These are phyloP conservation scores for Hypsopygia costalis DNA, from an alignment of 2,888 invertebrate species.

Conservation along the genomic window DNA sequence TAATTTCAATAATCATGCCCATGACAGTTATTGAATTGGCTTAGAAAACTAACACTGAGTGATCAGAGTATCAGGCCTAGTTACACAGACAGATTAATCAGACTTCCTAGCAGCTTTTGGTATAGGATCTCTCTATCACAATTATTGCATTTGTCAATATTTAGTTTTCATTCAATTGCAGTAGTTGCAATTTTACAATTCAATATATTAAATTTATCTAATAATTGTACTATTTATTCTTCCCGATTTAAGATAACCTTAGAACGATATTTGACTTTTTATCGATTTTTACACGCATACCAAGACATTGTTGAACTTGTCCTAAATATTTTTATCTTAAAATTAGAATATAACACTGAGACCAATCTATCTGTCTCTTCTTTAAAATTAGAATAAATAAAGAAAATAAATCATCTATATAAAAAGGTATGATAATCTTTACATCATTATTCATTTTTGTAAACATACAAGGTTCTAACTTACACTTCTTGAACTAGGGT, in stretches of 20 bases:
- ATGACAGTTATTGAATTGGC: too few relatives aligned
- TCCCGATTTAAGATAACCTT: constrained; percentile 16
- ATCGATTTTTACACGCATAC: constrained; percentile 14
- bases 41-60: too few relatives aligned
- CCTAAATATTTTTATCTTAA: constrained; percentile 21
- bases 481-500: too few relatives aligned
- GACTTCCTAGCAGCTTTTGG: constrained; percentile 20
- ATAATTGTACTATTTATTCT: constrained; percentile 14
- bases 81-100: constrained; percentile 22
- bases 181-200: constrained; percentile 21
- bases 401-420: constrained; percentile 21
- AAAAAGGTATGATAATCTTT: constrained; percentile 15
- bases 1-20: too few relatives aligned
- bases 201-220: constrained; percentile 17
- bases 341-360: constrained; percentile 11
- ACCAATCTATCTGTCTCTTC: too few relatives aligned
- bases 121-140: constrained; percentile 13
- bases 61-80: too few relatives aligned
- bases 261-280: constrained; percentile 10
- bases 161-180: too few relatives aligned
- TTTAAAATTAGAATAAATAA: constrained; percentile 14
- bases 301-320: too few relatives aligned
- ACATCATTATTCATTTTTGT: too few relatives aligned
- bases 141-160: constrained; percentile 14
- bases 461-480: too few relatives aligned